These are phyloP conservation scores for Beaufortia kweichowensis DNA, from an alignment of 2,113 vertebrate species.

Conservation along the genomic window DNA sequence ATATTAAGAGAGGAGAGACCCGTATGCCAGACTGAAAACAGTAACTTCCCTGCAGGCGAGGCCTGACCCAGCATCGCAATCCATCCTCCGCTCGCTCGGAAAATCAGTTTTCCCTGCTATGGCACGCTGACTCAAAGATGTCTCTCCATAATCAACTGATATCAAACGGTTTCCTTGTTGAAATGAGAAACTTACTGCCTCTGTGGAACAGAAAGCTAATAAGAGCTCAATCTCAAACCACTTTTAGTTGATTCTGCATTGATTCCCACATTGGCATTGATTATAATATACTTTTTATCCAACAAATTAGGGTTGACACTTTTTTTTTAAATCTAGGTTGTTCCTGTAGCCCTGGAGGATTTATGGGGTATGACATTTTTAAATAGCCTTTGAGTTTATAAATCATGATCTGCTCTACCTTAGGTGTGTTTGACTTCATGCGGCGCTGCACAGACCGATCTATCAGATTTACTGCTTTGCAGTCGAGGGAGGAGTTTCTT, in stretches of 20 bases:
- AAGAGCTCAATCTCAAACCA: background rate
- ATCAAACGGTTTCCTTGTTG: conserved; percentile 63
- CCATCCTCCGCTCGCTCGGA: conserved; percentile 58
- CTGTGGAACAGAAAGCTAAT: conserved; percentile 1
- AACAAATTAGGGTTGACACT: background rate
- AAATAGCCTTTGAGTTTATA: too few species aligned
- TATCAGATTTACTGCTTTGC: too few species aligned
- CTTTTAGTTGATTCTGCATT: conserved; percentile 8
- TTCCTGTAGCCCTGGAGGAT: too few species aligned
- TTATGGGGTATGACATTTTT: too few species aligned
- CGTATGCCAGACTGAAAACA: conserved; percentile 53
- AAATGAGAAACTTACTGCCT: conserved; percentile 55
- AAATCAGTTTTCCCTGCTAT: conserved; percentile 67
- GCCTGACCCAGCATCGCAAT: conserved; percentile 15
- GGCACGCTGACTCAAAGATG: conserved; percentile 58
- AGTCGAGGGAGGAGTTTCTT: too few species aligned
- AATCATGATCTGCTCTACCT: too few species aligned
- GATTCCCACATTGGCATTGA: background rate
- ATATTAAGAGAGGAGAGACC: conserved; percentile 64
- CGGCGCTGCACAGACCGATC: too few species aligned
- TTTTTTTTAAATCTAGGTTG: too few species aligned
- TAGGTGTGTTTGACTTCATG: too few species aligned
- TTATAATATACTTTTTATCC: background rate
- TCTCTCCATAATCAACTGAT: conserved; percentile 65
- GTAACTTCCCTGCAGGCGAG: conserved; percentile 28